Evolutionary conservation across 2,888 invertebrate species (phyloP), one percentile per base, ranked within the genome.

Genomic region (Sphaerophoria rueppellii): DNA sequence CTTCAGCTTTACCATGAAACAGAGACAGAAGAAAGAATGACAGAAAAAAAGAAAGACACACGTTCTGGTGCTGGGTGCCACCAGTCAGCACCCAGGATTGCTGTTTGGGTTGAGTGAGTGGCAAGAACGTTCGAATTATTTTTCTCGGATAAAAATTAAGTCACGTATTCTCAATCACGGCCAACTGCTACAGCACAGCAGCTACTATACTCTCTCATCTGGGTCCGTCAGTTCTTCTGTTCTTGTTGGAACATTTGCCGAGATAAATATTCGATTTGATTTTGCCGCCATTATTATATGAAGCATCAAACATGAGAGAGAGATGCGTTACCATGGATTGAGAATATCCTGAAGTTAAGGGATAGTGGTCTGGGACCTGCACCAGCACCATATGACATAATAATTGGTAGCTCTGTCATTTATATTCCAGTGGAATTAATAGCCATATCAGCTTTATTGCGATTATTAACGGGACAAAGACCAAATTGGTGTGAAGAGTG

Each of bases 151-250:
- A 89, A 87, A 90, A 90, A 90, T 91, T 88, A 90, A 90, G 90
- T 90, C 90, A 91, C 90, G 90, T 90, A 89, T 89, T 88, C 88
- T 87, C 91, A 90, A 90, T 90, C 90, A 90, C 88, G 87, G 86
- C 88, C 89, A 90, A 89, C 89, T 89, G 90, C 83, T 88, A 82
- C 87, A 24, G 24, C 24, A 24, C 24, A 24, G 24, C 24, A 24
- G 24, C 24, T 24, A 77, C 85, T 85, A 76, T 14, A 58, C 16
- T 40, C 40, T 40, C 40, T 24, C 6, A 40, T 40, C 40, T 9
- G 40, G 9, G 12, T 43, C 9, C 24, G 24, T 24, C 24, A 2
- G 24, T 24, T 24, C 24, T 24, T 24, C 24, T 24, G 24, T 24
- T 24, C 24, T 24, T 24, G 24, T 24, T 32, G 40, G 60, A 60